Evolutionary conservation across 2,888 invertebrate species (phyloP).

Genomic region (Dryobotodes eremita): DNA sequence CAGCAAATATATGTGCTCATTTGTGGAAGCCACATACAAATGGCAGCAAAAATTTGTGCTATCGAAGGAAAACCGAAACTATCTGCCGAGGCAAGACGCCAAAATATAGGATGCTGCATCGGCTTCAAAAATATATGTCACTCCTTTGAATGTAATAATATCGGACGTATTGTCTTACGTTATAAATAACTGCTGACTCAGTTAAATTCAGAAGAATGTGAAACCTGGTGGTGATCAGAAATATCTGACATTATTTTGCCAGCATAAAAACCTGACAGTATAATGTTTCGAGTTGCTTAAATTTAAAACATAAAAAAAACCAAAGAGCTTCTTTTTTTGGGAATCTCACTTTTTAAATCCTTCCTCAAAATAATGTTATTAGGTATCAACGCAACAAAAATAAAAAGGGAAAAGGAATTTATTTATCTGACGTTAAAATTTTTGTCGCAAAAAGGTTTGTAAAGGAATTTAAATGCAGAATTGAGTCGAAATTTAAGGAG

Average conservation of each 20-base stretch:
- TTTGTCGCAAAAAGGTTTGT: conserved; percentile 34
- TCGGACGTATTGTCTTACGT: neutral
- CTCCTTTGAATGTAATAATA: neutral
- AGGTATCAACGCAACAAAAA: conserved; percentile 18
- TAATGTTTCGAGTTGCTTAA: neutral
- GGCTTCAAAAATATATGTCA: neutral
- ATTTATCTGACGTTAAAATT: conserved; percentile 15
- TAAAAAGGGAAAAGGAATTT: conserved; percentile 7
- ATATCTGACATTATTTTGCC: neutral
- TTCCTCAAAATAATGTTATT: conserved; percentile 22
- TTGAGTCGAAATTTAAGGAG: conserved; percentile 2
- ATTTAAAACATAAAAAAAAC: neutral
- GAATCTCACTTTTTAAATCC: conserved; percentile 8
- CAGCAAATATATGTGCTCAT: neutral
- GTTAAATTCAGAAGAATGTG: neutral
- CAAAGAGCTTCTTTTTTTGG: neutral
- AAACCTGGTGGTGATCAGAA: neutral
- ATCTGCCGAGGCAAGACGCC: neutral
- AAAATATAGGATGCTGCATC: neutral
- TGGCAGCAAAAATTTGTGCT: neutral
- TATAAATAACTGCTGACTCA: neutral
- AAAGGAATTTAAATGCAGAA: conserved; percentile 24
- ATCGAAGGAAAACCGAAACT: neutral
- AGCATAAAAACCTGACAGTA: neutral
- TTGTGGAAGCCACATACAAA: neutral